Conservation (phyloP, 2,113 vertebrate species). For the Balaeniceps rex region DNA sequence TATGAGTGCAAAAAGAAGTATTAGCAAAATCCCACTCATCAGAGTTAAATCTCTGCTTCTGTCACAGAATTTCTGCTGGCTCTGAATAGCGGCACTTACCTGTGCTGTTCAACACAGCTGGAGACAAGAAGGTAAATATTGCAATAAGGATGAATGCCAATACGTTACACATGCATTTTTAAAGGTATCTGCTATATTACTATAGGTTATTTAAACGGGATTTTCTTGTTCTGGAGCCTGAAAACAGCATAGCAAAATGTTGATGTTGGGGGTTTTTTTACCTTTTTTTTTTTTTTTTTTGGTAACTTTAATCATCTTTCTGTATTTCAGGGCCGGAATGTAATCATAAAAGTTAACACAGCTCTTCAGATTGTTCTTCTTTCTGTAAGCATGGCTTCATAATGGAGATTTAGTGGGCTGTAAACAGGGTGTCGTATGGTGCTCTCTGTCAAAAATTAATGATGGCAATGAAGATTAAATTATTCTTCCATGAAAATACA, state of each 20-base stretch:
- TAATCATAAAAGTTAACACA: constrained; percentile 53
- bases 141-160: not conserved
- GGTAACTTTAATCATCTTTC: not conserved
- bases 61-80: not conserved
- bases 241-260: not conserved
- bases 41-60: not conserved
- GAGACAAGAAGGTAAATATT: not conserved
- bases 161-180: not conserved
- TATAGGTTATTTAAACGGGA: not conserved
- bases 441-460: constrained; percentile 49
- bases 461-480: constrained; percentile 45
- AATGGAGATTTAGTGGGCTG: constrained; percentile 33
- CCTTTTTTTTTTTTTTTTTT: not conserved
- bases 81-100: not conserved
- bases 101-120: not conserved
- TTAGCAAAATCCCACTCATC: not conserved
- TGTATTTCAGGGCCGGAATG: constrained; percentile 7
- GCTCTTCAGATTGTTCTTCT: constrained; percentile 55
- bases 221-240: not conserved
- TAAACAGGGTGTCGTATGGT: constrained; percentile 60
- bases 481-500: constrained; percentile 43
- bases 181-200: not conserved
- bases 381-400: constrained; percentile 14
- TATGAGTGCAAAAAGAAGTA: not conserved
- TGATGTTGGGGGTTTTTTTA: not conserved